Evolutionary conservation across 2,797 vertebrate genomes (phyloP).

Genomic region (Chrosomus eos): DNA sequence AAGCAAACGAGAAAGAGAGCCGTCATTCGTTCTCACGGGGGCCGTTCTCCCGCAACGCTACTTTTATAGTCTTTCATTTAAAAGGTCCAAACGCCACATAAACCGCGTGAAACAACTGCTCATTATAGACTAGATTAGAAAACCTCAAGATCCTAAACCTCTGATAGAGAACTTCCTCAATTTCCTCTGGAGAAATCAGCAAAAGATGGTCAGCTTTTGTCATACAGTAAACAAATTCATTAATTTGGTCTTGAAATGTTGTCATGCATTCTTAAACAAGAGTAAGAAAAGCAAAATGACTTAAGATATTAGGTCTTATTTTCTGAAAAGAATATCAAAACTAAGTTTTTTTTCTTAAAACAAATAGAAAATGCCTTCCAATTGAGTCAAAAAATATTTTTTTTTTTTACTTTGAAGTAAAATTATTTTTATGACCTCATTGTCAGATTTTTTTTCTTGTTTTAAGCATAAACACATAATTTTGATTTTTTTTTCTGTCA

Average conservation of each 20-base stretch:
- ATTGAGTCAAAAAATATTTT: neutral
- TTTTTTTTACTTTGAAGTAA: neutral
- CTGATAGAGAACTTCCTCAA: neutral
- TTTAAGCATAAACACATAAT: neutral
- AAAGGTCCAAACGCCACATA: neutral
- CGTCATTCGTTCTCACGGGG: neutral
- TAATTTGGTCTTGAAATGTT: neutral
- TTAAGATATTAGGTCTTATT: neutral
- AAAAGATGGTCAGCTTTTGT: neutral
- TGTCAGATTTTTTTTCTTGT: neutral
- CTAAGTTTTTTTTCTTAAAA: neutral
- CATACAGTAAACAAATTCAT: neutral
- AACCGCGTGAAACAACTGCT: neutral
- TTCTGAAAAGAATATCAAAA: neutral
- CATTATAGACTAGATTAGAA: neutral
- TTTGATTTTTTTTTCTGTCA: neutral
- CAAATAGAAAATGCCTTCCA: neutral
- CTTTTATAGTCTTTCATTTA: constrained; percentile 21
- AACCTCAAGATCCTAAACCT: neutral
- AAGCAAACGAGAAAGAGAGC: constrained; percentile 18
- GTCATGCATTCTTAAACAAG: neutral
- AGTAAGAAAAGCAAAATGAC: neutral
- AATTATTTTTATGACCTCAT: neutral
- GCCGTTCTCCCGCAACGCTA: neutral
- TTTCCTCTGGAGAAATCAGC: neutral